These are phyloP conservation scores for Chrysodeixis includens DNA, from an alignment of 2,888 invertebrate species.

Conservation along the genomic window DNA sequence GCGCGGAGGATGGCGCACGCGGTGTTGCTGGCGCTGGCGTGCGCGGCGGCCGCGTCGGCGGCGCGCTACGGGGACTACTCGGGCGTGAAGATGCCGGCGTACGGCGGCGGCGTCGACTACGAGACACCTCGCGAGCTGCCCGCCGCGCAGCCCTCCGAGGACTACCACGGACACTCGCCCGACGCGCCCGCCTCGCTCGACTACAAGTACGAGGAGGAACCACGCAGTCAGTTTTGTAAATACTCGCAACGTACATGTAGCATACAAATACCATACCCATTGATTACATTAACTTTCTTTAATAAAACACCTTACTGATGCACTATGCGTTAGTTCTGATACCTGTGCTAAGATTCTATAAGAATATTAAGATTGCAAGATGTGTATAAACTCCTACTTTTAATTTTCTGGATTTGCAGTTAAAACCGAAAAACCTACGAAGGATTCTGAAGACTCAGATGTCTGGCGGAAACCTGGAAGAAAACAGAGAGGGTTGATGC, in stretches of 20 bases:
- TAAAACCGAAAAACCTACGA: conserved; percentile 61
- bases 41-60: conserved; percentile 59
- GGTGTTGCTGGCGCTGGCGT: conserved; percentile 62
- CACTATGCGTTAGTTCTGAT: too few species aligned
- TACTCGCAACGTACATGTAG: neutral
- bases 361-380: too few species aligned
- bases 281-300: too few species aligned
- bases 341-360: too few species aligned
- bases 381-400: neutral
- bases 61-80: conserved; percentile 75
- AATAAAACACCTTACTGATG: too few species aligned
- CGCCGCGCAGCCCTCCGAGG: conserved; percentile 58
- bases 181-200: conserved; percentile 74
- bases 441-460: conserved; percentile 59
- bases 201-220: conserved; percentile 77
- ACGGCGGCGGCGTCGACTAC: conserved; percentile 69
- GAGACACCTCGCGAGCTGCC: conserved; percentile 57
- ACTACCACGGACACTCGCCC: conserved; percentile 73
- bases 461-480: conserved; percentile 64
- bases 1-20: conserved; percentile 42
- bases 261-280: neutral
- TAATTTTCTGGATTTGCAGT: conserved; percentile 57
- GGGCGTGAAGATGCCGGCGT: conserved; percentile 77
- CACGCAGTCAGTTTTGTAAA: conserved; percentile 52
- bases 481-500: conserved; percentile 57